Evolutionary conservation across 2,888 invertebrate species (phyloP), one percentile per base, ranked within the genome.

Genomic region (Ypsolopha sequella): DNA sequence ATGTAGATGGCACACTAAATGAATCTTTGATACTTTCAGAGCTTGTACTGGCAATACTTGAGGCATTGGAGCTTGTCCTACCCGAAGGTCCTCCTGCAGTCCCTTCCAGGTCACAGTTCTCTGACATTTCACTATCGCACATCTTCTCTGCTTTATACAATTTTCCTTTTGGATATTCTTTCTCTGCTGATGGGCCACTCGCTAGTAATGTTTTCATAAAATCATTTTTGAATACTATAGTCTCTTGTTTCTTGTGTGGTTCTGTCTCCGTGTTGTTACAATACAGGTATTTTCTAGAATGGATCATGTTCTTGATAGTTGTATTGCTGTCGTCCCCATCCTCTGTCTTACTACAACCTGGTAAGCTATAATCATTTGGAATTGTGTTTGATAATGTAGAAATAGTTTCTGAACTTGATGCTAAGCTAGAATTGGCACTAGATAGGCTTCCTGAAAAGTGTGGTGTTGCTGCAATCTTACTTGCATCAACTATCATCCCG

Each of bases 371-470:
- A 54, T 81, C 76, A 47, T 68, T 71, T 7, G 68, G 60, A 51
- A 73, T 69, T 51, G 73, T 63, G 52, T 72, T 73, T 6, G 78
- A 69, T 7, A 81, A 56, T 38, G 73, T 71, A 6, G 85, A 80
- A 60, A 82, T 80, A 1, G 81, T 82, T 56, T 85, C 84, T 0
- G 84, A 80, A 52, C 81, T 84, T 1, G 84, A 80, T 0, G 82
- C 72, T 41, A 81, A 60, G 50, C 80, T 84, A 1, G 80, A 81
- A 54, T 77, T 77, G 44, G 74, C 73, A 60, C 78, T 80, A 36
- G 80, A 76, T 9, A 80, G 57, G 38, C 68, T 76, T 8, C 75
- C 76, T 0, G 80, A 73, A 53, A 69, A 82, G 47, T 70, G 72
- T 11, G 73, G 59, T 6, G 68, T 56, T 1, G 72, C 59, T 50